Evolutionary conservation across 1,140 invertebrate genomes (phyloP), one percentile per base, ranked within the genome.

Genomic region (Chymomyza costata): DNA sequence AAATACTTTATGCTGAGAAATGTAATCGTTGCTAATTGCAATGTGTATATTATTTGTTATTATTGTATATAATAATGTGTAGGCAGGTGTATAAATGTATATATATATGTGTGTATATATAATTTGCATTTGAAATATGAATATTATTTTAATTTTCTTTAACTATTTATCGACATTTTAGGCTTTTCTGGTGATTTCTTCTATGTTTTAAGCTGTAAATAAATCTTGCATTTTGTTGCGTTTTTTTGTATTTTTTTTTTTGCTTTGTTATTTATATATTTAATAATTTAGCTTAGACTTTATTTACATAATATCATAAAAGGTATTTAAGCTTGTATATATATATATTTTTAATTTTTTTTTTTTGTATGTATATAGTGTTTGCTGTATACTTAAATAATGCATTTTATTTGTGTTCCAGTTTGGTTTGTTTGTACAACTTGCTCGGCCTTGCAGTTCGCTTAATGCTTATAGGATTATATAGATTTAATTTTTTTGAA

Each of bases 111-210:
- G 39, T 70, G 39, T 64, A 56, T 46, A 67, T 73, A 55, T 58
- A 58, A 49, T 41, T 76, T 55, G 53, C 58, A 67, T 71, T 76
- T 65, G 70, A 78, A 78, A 76, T 76, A 76, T 76, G 71, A 63
- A 78, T 74, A 74, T 74, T 58, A 37, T 48, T 52, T 35, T 53
- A 43, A 19, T 56, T 38, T 30, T 49, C 25, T 37, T 32, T 30
- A 43, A 43, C 31, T 38, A 28, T 53, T 25, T 53, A 50, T 65
- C 31, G 50, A 64, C 62, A 56, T 44, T 71, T 53, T 67, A 80
- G 73, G 73, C 73, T 80, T 58, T 80, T 80, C n/a, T 80, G 73
- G 73, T 80, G 73, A 80, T 59, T 81, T 71, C 48, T 40, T 73
- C 49, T 64, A 70, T 62, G 62, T 65, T 49, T 67, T 58, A 80